Evolutionary conservation across 30 jellyfish, hydroid and myxozoan genomes (phyloP), one percentile per base, ranked within the genome.

Genomic region (Chrysaora quinquecirrha): DNA sequence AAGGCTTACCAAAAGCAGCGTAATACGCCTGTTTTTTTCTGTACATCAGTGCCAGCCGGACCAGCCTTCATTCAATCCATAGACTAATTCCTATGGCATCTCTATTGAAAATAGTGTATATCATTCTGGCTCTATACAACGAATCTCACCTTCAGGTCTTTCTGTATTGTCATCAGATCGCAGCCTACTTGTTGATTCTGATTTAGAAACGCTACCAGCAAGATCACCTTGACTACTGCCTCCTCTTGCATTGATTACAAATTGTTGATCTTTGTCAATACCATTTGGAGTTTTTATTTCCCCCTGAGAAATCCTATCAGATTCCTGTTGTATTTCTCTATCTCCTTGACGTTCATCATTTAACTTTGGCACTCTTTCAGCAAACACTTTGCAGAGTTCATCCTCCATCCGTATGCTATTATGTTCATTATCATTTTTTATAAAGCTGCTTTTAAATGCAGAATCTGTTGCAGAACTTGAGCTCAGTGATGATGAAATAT

Each of bases 171-270:
- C 68, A 16, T 52, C 68, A 2, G 12, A 19, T 20, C 29, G 12
- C 29, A 16, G 3, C 7, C 68, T 16, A 52, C 29, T 52, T 20
- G 29, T 3, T 7, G 68, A 16, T 2, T 25, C 25, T 4, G 68
- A 3, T 3, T 52, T 52, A 2, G 68, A 16, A 19, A 2, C 19
- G 29, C 68, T 52, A 25, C 71, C 50, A n/a, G 92, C 79, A 27
- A 82, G 71, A 48, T 82, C 92, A 9, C 78, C 54, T 30, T 80
- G 90, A 54, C 92, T 82, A 23, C 38, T 82, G 23, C 92, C 92
- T 38, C 82, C 82, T 35, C 92, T 52, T 38, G 92, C 92, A 56
- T 73, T 30, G 16, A 68, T 30, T 22, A 54, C 85, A 54, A 82
- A 34, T 14, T 82, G 71, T 34, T 78, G 38, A n/a, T 52, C 47